Evolutionary conservation across 2,888 invertebrate species (phyloP), one percentile per base, ranked within the genome.

Genomic region (Nomada ruficornis): DNA sequence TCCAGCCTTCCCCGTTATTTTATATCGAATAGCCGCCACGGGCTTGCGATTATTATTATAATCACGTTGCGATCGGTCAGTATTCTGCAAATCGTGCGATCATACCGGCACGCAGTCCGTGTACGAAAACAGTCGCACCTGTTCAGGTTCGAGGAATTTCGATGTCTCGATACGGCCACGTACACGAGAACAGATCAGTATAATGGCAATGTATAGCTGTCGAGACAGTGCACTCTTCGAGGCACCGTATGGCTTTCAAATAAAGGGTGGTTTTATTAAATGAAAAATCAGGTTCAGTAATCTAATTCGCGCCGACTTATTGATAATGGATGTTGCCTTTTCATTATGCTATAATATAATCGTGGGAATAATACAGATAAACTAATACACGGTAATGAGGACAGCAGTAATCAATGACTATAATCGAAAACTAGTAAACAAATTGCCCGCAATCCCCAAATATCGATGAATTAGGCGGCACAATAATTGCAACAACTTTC

Each of bases 1-100:
- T 78, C 80, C 79, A 74, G 20, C 50, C 62, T 76, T 68, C 69
- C 47, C 83, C 87, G 83, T 87, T 87, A 85, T 83, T 87, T 87
- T 75, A 44, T 86, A 85, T 79, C 80, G 67, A 62, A 47, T 52
- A 72, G 69, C 36, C 72, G 55, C 42, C 54, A 10, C 67, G 73
- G 69, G 50, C 78, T 77, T 70, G 72, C 85, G 57, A 77, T 87
- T 73, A 55, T 72, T 85, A 86, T 87, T 85, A 83, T 75, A 68
- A 77, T 71, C 86, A 84, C 86, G 86, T 79, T 44, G 36, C 78
- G 67, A 82, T 60, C 80, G 74, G 82, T 80, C 80, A 65, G 76
- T 83, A 86, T 83, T 86, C 71, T 78, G 83, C 77, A 87, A 79
- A 85, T 83, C 83, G 85, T 77, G 52, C 77, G 79, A 77, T 68